Evolutionary conservation across 2,113 vertebrate species (phyloP), one percentile per base, ranked within the genome.

Genomic region (Catharus minimus): DNA sequence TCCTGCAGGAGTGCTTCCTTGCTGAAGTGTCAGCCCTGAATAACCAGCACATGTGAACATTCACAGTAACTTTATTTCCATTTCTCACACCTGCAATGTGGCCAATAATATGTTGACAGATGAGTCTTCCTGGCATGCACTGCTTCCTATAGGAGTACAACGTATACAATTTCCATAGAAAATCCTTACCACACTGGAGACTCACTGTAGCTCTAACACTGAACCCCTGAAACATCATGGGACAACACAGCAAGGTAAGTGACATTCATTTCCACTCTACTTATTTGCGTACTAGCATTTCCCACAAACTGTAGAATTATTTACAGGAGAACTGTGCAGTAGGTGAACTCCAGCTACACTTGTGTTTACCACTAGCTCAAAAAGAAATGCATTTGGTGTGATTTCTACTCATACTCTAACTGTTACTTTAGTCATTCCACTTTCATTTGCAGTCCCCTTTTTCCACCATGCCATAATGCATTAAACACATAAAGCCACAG

Each of bases 401-500:
- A 84, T 74, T 89, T 90, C 27, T 86, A 74, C 83, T 94, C 81
- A 83, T 83, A 76, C 28, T 88, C 88, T 60, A 73, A 76, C 62
- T 73, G 60, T 88, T 86, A 83, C 49, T 80, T 86, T 60, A 93
- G 49, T 84, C 77, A 50, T 68, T 94, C 79, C 3, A 11, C 91
- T 92, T 76, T 73, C 88, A 56, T 60, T 95, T 93, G 90, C 92
- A 92, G 72, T 86, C 74, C 55, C 65, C 47, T 36, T 74, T 93
- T 95, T 68, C 92, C 94, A 86, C 79, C 75, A 49, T 92, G 92
- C 94, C 52, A 2, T 89, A 93, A 95, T 82, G 91, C 88, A 94
- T 97, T 93, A 92, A 96, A 96, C 94, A 92, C 57, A 91, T 68
- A 94, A 90, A 93, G 95, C 94, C 97, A 96, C 86, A 96, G 96